phyloP scores from a whole-genome alignment of 2,113 vertebrate species.

The Nothocercus julius region DNA sequence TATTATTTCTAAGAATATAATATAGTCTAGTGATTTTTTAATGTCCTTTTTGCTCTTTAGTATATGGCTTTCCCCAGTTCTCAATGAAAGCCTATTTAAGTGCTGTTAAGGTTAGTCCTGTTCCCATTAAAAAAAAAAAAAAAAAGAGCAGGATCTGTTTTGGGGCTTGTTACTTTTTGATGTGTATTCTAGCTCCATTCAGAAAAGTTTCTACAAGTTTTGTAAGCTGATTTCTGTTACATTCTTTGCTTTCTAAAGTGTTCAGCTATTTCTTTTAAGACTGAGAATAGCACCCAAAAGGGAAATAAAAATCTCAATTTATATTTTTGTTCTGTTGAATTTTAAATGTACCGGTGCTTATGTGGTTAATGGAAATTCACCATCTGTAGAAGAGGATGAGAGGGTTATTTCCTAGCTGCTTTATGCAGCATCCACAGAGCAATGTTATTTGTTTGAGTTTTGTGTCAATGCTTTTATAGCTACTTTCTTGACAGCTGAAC shows the following conservation, averaged over 20 bases:
- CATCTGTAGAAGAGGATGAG: background rate
- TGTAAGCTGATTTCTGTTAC: background rate
- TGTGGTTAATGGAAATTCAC: background rate
- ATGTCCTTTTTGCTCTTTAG: background rate
- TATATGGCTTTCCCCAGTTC: background rate
- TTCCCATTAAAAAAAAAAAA: background rate
- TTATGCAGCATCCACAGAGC: background rate
- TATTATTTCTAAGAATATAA: background rate
- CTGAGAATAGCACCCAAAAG: background rate
- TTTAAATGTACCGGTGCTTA: background rate
- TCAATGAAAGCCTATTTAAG: background rate
- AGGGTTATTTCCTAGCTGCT: no score
- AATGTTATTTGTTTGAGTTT: background rate
- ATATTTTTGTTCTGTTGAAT: background rate
- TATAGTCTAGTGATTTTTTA: background rate
- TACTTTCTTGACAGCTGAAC: background rate
- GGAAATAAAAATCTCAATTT: background rate
- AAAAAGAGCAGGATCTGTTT: background rate
- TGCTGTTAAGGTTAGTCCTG: background rate
- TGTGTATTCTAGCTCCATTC: background rate
- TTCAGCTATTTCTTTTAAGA: background rate
- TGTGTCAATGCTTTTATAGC: background rate
- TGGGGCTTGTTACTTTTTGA: background rate
- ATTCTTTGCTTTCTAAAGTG: background rate
- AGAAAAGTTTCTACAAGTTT: background rate